Percentiles rank a stretch among this genome's conserved stretches.
Conservation (phyloP, 2,113 vertebrate genomes). For the Pseudonaja textilis region DNA sequence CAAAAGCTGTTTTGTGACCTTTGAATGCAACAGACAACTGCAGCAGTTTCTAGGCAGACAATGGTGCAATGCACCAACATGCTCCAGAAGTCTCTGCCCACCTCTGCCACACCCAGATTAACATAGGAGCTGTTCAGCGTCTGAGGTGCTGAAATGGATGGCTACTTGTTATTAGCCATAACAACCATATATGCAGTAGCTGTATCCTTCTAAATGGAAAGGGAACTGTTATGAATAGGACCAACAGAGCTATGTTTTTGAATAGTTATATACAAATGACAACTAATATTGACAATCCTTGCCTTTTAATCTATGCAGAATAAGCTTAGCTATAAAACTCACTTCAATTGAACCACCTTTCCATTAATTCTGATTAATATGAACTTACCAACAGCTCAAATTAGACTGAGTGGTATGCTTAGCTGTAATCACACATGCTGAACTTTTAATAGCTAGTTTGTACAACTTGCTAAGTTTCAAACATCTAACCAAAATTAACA, state of each 20-base stretch:
- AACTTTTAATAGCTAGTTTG: not conserved
- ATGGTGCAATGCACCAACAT: constrained; percentile 15
- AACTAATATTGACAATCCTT: not conserved
- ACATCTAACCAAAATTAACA: not conserved
- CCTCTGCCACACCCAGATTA: not conserved
- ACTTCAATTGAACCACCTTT: not conserved
- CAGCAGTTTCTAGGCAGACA: not conserved
- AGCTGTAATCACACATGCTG: not conserved
- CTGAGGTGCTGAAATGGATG: not conserved
- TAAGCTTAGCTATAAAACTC: not conserved
- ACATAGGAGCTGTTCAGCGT: not conserved
- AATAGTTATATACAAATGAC: not conserved
- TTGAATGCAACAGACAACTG: not conserved
- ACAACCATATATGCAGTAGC: not conserved
- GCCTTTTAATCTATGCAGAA: not conserved
- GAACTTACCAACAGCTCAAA: not conserved
- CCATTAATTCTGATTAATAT: not conserved
- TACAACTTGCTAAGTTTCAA: not conserved
- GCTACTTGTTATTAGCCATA: not conserved
- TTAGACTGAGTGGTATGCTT: not conserved
- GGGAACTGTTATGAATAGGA: not conserved
- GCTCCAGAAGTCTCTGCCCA: not conserved
- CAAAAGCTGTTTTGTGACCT: not conserved
- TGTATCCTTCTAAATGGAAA: not conserved
- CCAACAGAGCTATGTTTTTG: not conserved